Evolutionary conservation across 2,888 invertebrate species (phyloP).

Genomic region (Pandemis heparana): DNA sequence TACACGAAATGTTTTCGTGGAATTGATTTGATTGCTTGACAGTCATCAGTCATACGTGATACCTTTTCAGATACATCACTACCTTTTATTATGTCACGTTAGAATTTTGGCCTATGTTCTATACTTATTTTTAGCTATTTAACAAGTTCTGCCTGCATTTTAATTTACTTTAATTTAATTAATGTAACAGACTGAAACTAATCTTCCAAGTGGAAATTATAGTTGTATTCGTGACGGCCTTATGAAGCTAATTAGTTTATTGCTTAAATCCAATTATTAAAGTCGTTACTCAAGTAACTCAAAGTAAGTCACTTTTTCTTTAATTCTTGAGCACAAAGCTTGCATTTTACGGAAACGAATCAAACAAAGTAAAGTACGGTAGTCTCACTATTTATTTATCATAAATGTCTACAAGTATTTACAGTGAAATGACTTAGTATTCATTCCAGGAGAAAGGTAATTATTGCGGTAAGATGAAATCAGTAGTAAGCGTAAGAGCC

Average conservation of each 20-base stretch:
- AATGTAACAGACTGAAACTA: not conserved
- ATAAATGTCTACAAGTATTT: slow-evolving; percentile 53
- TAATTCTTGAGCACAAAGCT: not conserved
- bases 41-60: too few relatives aligned
- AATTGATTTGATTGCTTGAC: too few relatives aligned
- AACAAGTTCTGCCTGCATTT: too few relatives aligned
- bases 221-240: not conserved
- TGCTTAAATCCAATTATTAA: not conserved
- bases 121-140: too few relatives aligned
- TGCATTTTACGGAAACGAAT: not conserved
- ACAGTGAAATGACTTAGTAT: slow-evolving; percentile 33
- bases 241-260: not conserved
- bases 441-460: not conserved
- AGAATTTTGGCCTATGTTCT: too few relatives aligned
- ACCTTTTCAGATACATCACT: too few relatives aligned
- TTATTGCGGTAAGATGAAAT: not conserved
- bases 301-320: not conserved
- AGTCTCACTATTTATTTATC: slow-evolving; percentile 59
- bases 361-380: slow-evolving; percentile 43
- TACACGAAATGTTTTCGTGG: too few relatives aligned
- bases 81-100: too few relatives aligned
- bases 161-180: too few relatives aligned
- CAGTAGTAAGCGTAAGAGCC: slow-evolving; percentile 27
- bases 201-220: not conserved
- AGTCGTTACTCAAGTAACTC: not conserved